A percentile compares a stretch with the other conserved stretches of the same genome.
These are phyloP conservation scores for Cosmorhoe ocellata DNA, from an alignment of 2,888 invertebrate genomes.

Conservation along the genomic window DNA sequence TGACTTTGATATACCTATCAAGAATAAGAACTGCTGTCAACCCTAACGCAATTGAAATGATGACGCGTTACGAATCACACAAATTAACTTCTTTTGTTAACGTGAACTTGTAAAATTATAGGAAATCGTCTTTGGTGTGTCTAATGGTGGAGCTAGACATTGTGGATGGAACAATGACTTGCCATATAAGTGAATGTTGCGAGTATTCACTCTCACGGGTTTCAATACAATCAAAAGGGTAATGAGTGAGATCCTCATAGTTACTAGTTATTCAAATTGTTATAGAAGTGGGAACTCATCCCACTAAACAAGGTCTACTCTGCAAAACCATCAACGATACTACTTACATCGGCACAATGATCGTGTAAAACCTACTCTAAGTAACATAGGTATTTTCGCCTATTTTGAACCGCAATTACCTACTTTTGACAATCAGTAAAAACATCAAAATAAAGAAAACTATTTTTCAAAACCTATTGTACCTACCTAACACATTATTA, in stretches of 20 bases:
- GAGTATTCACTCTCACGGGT: constrained; percentile 31
- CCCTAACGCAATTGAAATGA: constrained; percentile 60
- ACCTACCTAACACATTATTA: too few species aligned
- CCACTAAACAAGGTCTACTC: too few species aligned
- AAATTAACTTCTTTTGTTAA: constrained; percentile 64
- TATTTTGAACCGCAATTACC: too few species aligned
- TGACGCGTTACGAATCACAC: constrained; percentile 70
- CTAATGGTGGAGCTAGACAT: constrained; percentile 37
- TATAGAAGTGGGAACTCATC: constrained; percentile 5
- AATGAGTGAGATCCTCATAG: constrained; percentile 5
- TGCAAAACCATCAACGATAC: too few species aligned
- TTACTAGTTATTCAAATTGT: constrained; percentile 9
- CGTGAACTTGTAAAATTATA: constrained; percentile 51
- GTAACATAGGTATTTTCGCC: too few species aligned
- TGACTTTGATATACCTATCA: too few species aligned
- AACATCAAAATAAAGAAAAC: too few species aligned
- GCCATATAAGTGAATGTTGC: constrained; percentile 26
- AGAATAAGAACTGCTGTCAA: too few species aligned
- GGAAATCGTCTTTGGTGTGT: constrained; percentile 44
- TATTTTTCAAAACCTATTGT: too few species aligned
- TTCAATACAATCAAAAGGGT: constrained; percentile 26
- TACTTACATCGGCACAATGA: too few species aligned
- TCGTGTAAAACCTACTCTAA: too few species aligned
- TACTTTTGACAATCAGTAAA: too few species aligned
- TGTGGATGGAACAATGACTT: constrained; percentile 26